These are phyloP conservation scores for Threskiornis aethiopicus DNA, from an alignment of 2,797 vertebrate genomes.

Conservation along the genomic window DNA sequence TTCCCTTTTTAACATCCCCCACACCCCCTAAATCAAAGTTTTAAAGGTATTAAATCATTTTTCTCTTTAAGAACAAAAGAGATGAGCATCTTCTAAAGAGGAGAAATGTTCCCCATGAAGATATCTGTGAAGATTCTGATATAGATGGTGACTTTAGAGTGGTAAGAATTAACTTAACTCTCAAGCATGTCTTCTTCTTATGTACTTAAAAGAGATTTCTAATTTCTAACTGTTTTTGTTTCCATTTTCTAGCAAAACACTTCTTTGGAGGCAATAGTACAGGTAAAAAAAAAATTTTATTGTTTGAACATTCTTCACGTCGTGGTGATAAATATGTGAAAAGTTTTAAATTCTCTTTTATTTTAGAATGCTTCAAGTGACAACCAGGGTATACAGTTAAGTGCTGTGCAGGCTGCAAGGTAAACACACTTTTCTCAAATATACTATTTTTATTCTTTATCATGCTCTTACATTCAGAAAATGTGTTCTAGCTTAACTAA, in stretches of 20 bases:
- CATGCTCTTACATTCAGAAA: not conserved
- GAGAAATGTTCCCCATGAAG: constrained; percentile 96
- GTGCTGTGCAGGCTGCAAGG: constrained; percentile 98
- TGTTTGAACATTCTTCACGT: not conserved
- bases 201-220: not conserved
- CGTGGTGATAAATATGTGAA: not conserved
- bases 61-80: constrained; percentile 88
- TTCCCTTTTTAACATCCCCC: not conserved
- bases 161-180: constrained; percentile 74
- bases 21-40: fast-evolving
- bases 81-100: constrained; percentile 98
- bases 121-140: constrained; percentile 95
- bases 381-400: constrained; percentile 97
- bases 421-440: constrained; percentile 46
- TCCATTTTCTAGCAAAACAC: constrained; percentile 91
- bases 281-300: constrained; percentile 80
- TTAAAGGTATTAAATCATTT: not conserved
- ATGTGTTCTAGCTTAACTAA: not conserved
- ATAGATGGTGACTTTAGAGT: constrained; percentile 94
- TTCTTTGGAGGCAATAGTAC: constrained; percentile 98
- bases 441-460: not conserved
- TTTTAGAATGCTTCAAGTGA: constrained; percentile 97
- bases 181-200: not conserved
- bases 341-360: constrained; percentile 22
- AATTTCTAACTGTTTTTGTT: constrained; percentile 7